phyloP scores from a whole-genome alignment of 2,888 invertebrate species.

The Pegoplata infirma region DNA sequence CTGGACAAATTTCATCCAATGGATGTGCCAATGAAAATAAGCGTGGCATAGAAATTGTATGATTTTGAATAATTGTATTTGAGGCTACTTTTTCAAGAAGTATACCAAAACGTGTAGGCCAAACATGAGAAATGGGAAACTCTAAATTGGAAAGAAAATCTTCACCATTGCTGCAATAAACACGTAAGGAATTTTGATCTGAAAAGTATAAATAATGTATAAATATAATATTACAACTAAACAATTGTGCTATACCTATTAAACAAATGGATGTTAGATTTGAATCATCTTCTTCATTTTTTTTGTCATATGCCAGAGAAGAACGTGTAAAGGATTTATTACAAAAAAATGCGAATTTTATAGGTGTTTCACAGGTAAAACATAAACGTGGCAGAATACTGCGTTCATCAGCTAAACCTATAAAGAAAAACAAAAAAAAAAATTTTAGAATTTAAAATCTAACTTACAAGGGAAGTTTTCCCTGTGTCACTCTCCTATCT shows the following conservation, averaged over 20 bases:
- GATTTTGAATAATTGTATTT: slow-evolving; percentile 72
- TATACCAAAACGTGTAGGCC: slow-evolving; percentile 91
- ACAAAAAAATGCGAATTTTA: slow-evolving; percentile 89
- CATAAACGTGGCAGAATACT: slow-evolving; percentile 78
- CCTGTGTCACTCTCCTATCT: too few relatives aligned
- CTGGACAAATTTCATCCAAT: slow-evolving; percentile 92
- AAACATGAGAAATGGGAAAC: slow-evolving; percentile 88
- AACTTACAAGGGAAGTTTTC: too few relatives aligned
- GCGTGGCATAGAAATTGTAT: slow-evolving; percentile 82
- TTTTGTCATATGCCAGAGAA: slow-evolving; percentile 5
- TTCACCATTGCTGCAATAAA: slow-evolving; percentile 88
- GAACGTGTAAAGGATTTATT: slow-evolving; percentile 79
- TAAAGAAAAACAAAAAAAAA: neutral
- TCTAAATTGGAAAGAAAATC: slow-evolving; percentile 90
- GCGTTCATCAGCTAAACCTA: slow-evolving; percentile 68
- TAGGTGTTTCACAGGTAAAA: slow-evolving; percentile 89
- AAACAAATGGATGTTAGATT: slow-evolving; percentile 73
- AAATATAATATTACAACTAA: slow-evolving; percentile 31
- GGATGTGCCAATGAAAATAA: slow-evolving; percentile 94
- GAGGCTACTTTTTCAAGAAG: slow-evolving; percentile 86
- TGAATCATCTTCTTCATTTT: slow-evolving; percentile 63
- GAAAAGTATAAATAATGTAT: slow-evolving; percentile 9
- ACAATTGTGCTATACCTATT: slow-evolving; percentile 66
- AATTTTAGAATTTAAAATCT: too few relatives aligned
- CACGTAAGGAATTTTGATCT: slow-evolving; percentile 87